A percentile compares a stretch with the other conserved stretches of the same genome.
Conservation (phyloP, 2,888 invertebrate species). For the Noctua comes region DNA sequence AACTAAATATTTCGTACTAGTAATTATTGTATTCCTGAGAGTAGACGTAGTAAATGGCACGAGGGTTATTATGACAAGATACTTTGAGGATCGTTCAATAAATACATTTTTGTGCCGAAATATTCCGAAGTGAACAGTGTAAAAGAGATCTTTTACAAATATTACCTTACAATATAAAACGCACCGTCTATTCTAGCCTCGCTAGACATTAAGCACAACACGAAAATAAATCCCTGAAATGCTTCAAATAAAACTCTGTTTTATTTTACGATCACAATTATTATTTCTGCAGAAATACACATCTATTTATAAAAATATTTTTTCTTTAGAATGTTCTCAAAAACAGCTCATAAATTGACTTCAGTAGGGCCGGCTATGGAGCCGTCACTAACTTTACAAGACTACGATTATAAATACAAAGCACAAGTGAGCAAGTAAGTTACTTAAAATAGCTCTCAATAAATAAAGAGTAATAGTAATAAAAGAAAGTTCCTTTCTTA, state of each 20-base stretch:
- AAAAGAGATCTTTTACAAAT: conserved; percentile 79
- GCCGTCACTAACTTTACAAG: conserved; percentile 70
- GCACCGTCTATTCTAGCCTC: conserved; percentile 85
- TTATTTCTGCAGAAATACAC: conserved; percentile 86
- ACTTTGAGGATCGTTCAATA: conserved; percentile 76
- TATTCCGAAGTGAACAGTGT: conserved; percentile 69
- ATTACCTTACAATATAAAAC: conserved; percentile 77
- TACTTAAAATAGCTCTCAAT: conserved; percentile 78
- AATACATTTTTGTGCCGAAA: conserved; percentile 81
- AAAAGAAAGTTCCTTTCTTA: conserved; percentile 28
- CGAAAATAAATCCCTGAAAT: conserved; percentile 87
- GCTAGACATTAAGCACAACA: conserved; percentile 87
- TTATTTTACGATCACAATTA: conserved; percentile 88
- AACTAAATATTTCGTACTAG: conserved; percentile 82
- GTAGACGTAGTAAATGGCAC: conserved; percentile 88
- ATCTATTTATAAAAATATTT: conserved; percentile 86
- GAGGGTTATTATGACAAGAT: conserved; percentile 88
- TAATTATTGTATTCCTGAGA: conserved; percentile 83
- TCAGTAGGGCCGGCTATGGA: conserved; percentile 75
- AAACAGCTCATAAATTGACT: conserved; percentile 87
- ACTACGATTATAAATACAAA: conserved; percentile 84
- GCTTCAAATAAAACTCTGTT: conserved; percentile 90
- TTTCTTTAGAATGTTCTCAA: conserved; percentile 78
- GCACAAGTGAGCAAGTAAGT: conserved; percentile 87
- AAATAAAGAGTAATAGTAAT: conserved; percentile 71